Base-by-base conservation (phyloP, 2,113 vertebrate species). In the Chaenogobius annularis region DNA sequence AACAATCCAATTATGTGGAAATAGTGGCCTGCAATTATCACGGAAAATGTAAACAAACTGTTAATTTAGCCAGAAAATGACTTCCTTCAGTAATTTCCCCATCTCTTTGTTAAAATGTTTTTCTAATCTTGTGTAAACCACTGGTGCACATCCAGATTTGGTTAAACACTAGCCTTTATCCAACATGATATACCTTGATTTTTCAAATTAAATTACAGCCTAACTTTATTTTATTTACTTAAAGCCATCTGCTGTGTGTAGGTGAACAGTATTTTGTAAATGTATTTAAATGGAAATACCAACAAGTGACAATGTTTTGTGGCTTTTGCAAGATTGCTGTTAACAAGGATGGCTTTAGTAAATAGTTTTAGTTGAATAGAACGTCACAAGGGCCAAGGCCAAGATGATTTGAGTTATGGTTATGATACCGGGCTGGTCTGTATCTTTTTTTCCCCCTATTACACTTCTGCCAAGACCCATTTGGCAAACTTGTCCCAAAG, bases 51-150 rank as follows among this genome's bases (percentile, higher is more conserved):
- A 43, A 68, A 52, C 35, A 69, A 50, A 31, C 26, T 47, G 44
- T 47, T 66, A 23, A 66, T 66, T 66, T 47, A 66, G 20, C 43
- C 64, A 66, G 64, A 44, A 23, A 66, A 66, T 66, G n/a, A 66
- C 64, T 46, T 63, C 61, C 61, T 63, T 40, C 61, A 20, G 31
- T 61, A 61, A 61, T 61, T 61, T 61, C 58, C 58, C 20, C 58
- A 61, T 43, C 61, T 11, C 19, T 40, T 63, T 63, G 61, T 40
- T 40, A 43, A 63, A 63, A 63, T 63, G 61, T 63, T 63, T 63
- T 63, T n/a, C 61, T 31, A 43, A 63, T 63, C 35, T 63, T 63
- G 56, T 63, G 35, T 63, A 9, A 40, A 63, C 35, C 61, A 40
- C 31, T 63, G 61, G 17, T 63, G 61, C 35, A n/a, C 10, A 12